Conservation (phyloP, 2,797 vertebrate species). For the Lithobates pipiens region DNA sequence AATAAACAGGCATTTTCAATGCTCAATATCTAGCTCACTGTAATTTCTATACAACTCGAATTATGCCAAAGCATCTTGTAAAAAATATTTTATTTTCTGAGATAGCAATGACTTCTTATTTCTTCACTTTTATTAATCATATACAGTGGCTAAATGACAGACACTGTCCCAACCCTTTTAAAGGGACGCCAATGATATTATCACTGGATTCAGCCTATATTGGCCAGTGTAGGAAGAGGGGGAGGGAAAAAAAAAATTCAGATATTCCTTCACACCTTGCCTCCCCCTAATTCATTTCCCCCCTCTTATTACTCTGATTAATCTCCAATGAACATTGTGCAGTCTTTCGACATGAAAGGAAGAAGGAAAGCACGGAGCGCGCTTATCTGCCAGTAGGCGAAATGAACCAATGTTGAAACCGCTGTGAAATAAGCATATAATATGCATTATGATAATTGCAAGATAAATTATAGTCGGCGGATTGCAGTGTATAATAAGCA, state of each 20-base stretch:
- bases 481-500: background rate
- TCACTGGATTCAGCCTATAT: background rate
- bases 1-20: no score
- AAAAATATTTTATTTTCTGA: no score
- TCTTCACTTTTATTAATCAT: no score
- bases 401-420: background rate
- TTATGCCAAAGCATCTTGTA: no score
- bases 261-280: background rate
- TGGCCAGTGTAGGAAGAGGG: no score
- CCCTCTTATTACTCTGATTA: conserved; percentile 44
- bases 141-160: no score
- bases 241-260: no score
- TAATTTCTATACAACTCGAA: no score
- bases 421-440: conserved; percentile 37
- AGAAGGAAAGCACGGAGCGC: background rate
- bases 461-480: conserved; percentile 24
- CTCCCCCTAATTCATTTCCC: conserved; percentile 12
- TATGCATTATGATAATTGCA: conserved; percentile 26
- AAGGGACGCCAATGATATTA: no score
- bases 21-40: no score
- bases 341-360: conserved; percentile 12
- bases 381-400: conserved; percentile 13
- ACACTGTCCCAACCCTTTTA: no score
- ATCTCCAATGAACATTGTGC: conserved; percentile 16
- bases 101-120: no score